phyloP scores from a whole-genome alignment of 2,113 vertebrate genomes.

The Eublepharis macularius region DNA sequence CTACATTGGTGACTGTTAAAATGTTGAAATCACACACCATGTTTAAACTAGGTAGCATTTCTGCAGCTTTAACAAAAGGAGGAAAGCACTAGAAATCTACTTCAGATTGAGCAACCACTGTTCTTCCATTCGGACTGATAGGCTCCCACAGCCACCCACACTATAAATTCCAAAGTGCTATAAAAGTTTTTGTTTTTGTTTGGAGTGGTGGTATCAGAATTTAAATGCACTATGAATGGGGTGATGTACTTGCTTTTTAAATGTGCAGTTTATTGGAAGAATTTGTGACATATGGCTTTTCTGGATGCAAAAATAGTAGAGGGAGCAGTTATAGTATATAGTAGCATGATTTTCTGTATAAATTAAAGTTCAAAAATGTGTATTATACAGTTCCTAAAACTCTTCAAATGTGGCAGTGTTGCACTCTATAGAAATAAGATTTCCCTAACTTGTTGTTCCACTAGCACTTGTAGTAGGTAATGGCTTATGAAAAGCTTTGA shows the following conservation, averaged over 20 bases:
- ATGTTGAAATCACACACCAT: background rate
- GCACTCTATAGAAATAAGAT: too few relatives aligned
- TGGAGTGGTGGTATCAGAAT: background rate
- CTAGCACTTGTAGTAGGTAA: too few relatives aligned
- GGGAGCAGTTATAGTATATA: too few relatives aligned
- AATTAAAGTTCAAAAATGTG: too few relatives aligned
- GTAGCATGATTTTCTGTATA: too few relatives aligned
- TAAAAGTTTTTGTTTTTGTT: background rate
- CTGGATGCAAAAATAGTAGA: background rate
- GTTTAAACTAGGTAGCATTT: background rate
- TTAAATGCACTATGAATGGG: background rate
- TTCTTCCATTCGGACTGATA: background rate
- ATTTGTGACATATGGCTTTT: background rate
- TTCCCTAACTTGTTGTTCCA: too few relatives aligned
- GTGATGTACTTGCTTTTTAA: background rate
- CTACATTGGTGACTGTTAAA: too few relatives aligned
- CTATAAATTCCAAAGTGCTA: background rate
- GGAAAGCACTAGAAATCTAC: too few relatives aligned
- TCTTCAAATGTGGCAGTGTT: too few relatives aligned
- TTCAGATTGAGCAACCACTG: background rate
- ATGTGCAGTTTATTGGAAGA: background rate
- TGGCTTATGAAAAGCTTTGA: too few relatives aligned
- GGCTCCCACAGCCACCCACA: too few relatives aligned
- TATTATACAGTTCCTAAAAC: too few relatives aligned
- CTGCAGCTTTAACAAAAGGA: background rate